Evolutionary conservation across 1,140 invertebrate species (phyloP), one percentile per base, ranked within the genome.

Genomic region (Calliphora vicina): DNA sequence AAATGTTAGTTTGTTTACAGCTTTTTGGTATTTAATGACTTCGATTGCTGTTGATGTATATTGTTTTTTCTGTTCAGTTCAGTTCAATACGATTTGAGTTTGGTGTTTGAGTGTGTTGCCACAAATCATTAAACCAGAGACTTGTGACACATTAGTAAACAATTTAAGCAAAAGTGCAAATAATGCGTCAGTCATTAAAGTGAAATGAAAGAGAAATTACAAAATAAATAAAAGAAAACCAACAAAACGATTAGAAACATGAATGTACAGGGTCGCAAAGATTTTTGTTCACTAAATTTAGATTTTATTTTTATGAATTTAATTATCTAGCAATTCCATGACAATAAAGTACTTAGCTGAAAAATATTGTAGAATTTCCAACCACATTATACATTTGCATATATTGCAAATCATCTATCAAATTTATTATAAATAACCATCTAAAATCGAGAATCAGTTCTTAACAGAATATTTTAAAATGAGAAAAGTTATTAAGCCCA

Each of bases 161-260:
- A 81, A 81, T 81, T 81, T 81, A n/a, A 61, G 80, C 80, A 81
- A 81, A 81, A 71, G 80, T 81, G 80, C 45, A 81, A 71, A 81
- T 81, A 81, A 81, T 81, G 80, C 80, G 80, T 71, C 80, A 43
- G 35, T 78, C 74, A 78, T 78, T 71, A 61, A 81, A 50, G 80
- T 81, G 80, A 81, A 81, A 81, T 29, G 45, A 81, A 81, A 81
- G 80, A 81, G 80, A 81, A 81, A 81, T 81, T 81, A 81, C 80
- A 81, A 71, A 81, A 61, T 42, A 76, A 26, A n/a, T 12, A 76
- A n/a, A 76, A 50, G 45, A 50, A 50, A 50, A 50, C 12, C 3
- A 1, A 35, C 27, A 35, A 76, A 9, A 76, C 13, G 23, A 67
- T 50, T 67, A 23, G 61, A 76, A 35, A 76, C n/a, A 35, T 6